A percentile compares a stretch with the other conserved stretches of the same genome.
Evolutionary conservation across 2,888 invertebrate genomes (phyloP).

Genomic region (Melinopterus prodromus): DNA sequence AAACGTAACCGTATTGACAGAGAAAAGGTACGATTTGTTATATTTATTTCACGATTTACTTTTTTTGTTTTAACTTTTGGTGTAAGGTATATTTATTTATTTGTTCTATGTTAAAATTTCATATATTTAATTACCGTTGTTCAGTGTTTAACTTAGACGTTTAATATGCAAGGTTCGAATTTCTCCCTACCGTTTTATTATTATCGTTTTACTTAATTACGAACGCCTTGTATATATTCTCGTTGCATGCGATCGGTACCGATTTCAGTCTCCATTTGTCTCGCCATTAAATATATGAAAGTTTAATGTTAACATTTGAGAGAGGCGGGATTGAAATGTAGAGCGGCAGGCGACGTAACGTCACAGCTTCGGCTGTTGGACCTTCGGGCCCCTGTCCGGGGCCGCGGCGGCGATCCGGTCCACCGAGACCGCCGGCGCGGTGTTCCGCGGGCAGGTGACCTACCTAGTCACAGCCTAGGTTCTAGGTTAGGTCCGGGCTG

Average conservation of each 20-base stretch:
- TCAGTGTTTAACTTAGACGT: slow-evolving; percentile 6
- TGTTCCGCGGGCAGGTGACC: slow-evolving; percentile 51
- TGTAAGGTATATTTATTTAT: slow-evolving; percentile 41
- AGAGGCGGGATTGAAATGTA: slow-evolving; percentile 43
- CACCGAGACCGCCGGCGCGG: too few relatives aligned
- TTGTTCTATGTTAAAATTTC: slow-evolving; percentile 38
- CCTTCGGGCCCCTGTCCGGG: slow-evolving; percentile 45
- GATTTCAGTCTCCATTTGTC: too few relatives aligned
- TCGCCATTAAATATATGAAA: slow-evolving; percentile 42
- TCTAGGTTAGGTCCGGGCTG: slow-evolving; percentile 48
- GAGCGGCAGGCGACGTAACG: slow-evolving; percentile 47
- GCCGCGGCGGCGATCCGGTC: too few relatives aligned
- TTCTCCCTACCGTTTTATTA: neutral
- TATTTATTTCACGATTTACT: slow-evolving; percentile 34
- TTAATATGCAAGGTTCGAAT: slow-evolving; percentile 13
- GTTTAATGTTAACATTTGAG: slow-evolving; percentile 32
- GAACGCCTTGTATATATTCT: neutral
- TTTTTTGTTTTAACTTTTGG: slow-evolving; percentile 37
- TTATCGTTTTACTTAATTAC: too few relatives aligned
- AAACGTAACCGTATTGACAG: slow-evolving; percentile 30
- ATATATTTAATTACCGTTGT: slow-evolving; percentile 38
- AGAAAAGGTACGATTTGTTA: slow-evolving; percentile 43
- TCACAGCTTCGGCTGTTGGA: slow-evolving; percentile 50
- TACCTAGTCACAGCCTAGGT: slow-evolving; percentile 54
- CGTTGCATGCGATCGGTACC: neutral